phyloP scores from a whole-genome alignment of 1,140 invertebrate species.

The Dendroctonus ponderosae region DNA sequence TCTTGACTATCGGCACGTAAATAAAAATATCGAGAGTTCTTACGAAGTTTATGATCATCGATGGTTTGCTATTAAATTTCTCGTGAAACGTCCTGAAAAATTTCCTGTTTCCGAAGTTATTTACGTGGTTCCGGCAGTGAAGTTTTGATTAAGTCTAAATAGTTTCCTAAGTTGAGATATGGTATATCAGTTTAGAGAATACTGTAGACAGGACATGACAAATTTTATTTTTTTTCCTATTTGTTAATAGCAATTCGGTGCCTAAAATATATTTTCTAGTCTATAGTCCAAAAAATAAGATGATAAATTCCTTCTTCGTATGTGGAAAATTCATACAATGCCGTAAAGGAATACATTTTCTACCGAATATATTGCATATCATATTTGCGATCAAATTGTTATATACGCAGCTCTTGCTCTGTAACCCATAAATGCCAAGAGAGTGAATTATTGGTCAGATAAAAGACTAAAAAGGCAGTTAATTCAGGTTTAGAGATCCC shows the following conservation, averaged over 20 bases:
- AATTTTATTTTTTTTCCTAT: too few species aligned
- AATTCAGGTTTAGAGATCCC: conserved; percentile 16
- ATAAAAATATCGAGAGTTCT: conserved; percentile 4
- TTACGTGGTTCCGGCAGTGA: conserved; percentile 32
- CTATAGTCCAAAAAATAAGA: background rate
- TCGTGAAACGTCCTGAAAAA: conserved; percentile 34
- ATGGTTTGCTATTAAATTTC: conserved; percentile 25
- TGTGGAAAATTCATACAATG: conserved; percentile 4
- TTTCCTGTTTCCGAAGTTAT: conserved; percentile 32
- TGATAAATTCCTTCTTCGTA: background rate
- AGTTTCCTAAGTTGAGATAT: conserved; percentile 32
- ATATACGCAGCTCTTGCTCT: conserved; percentile 24
- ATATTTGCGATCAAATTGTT: conserved; percentile 21
- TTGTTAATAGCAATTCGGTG: conserved; percentile 8
- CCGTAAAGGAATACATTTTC: conserved; percentile 8
- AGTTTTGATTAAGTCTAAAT: conserved; percentile 34
- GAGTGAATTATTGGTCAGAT: conserved; percentile 16
- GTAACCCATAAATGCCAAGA: conserved; percentile 20
- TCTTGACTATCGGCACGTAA: background rate
- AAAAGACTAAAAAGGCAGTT: conserved; percentile 23
- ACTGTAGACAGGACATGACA: conserved; percentile 9
- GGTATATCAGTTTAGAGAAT: conserved; percentile 18
- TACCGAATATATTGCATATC: conserved; percentile 12
- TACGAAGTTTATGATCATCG: conserved; percentile 18
- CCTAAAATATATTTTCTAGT: background rate